Base-by-base conservation (phyloP, 2,888 invertebrate species). In the Andrena flavipes region DNA sequence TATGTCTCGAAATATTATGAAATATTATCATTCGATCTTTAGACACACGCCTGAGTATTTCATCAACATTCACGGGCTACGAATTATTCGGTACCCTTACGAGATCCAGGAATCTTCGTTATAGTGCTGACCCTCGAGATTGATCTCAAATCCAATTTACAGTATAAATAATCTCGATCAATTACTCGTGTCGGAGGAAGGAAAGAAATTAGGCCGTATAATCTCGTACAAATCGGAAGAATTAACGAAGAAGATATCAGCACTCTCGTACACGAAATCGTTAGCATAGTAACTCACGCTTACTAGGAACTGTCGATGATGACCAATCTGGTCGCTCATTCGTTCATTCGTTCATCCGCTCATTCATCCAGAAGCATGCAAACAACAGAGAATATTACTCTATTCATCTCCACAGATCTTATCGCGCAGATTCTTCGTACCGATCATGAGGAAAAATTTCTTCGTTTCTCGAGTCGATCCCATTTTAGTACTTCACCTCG, bases 401-500 rank as follows among this genome's bases (percentile, higher is more conserved):
- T 78, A 65, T 73, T 51, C 26, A 70, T 81, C 88, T 76, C 84
- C 56, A 77, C 73, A 60, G 49, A 68, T 70, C 20, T 65, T 33
- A 42, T 72, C 62, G 68, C 74, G 51, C 59, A 82, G 59, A 84
- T 80, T 51, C 26, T 26, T 80, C 67, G 48, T 64, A 77, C 54
- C 73, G 59, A 76, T 80, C 59, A 42, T 69, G 29, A 62, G 35
- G 48, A 20, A 29, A 75, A 81, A 67, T 65, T 81, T 69, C 26
- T 60, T 69, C 30, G 48, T 49, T 65, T 75, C 30, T 51, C 51
- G 62, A 51, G 54, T 69, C 7, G 63, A 76, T 83, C 60, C 51
- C 63, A 68, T 74, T 87, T 88, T 90, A 86, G 42, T 42, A 16
- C 42, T 42, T 42, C 89, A 88, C 90, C 87, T 75, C 69, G 76